These are phyloP conservation scores for Chaenogobius annularis DNA, from an alignment of 2,113 vertebrate genomes.

Conservation along the genomic window DNA sequence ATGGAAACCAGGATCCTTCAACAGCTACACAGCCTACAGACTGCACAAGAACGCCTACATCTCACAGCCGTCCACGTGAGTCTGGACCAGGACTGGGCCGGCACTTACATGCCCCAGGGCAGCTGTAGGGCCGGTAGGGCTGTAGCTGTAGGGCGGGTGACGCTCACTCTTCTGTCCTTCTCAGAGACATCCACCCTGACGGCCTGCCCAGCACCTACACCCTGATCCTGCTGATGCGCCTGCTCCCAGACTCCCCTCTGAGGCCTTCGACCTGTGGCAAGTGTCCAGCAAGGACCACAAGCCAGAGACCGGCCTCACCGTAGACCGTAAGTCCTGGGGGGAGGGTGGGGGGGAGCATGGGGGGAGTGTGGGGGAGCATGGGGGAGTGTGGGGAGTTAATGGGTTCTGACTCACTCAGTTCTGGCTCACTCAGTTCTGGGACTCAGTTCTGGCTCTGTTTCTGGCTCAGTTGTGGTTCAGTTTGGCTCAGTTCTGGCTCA, in stretches of 20 bases:
- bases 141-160: no score
- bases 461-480: no score
- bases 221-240: constrained; percentile 72
- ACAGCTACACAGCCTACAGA: constrained; percentile 86
- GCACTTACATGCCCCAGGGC: no score
- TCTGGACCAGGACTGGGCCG: constrained; percentile 10
- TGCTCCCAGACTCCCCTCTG: constrained; percentile 88
- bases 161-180: no score
- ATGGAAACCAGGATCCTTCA: constrained; percentile 95
- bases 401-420: no score
- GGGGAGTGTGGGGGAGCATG: no score
- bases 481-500: no score
- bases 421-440: no score
- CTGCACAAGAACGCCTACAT: constrained; percentile 92
- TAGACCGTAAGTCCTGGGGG: constrained; percentile 82
- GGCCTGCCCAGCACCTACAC: not conserved
- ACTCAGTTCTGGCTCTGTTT: no score
- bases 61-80: constrained; percentile 88
- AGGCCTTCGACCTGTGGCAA: constrained; percentile 97
- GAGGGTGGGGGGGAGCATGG: no score
- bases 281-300: constrained; percentile 89
- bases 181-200: not conserved
- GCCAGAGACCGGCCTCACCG: constrained; percentile 89
- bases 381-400: no score
- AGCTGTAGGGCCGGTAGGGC: no score